Conservation (phyloP, 1,140 invertebrate species). For the Physella acuta region DNA sequence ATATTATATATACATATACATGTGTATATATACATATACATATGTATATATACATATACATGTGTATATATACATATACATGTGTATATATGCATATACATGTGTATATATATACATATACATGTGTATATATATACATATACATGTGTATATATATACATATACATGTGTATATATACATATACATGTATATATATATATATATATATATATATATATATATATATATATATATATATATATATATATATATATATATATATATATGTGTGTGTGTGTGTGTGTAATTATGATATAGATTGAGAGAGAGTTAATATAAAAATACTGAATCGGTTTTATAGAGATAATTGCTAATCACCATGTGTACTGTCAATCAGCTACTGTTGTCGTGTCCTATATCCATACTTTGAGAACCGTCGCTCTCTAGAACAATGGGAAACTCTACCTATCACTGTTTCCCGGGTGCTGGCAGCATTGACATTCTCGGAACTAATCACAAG, state of each 20-base stretch:
- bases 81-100: conserved; percentile 9
- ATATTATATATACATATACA: too few species aligned
- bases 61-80: conserved; percentile 18
- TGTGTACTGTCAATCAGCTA: too few species aligned
- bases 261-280: conserved; percentile 2
- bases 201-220: conserved; percentile 7
- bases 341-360: too few species aligned
- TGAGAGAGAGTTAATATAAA: too few species aligned
- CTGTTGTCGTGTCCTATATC: too few species aligned
- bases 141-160: background rate
- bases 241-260: background rate
- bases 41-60: conserved; percentile 15
- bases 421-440: too few species aligned
- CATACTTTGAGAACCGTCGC: too few species aligned
- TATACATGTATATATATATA: conserved; percentile 5
- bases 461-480: too few species aligned
- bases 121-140: conserved; percentile 1
- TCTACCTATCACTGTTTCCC: too few species aligned
- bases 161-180: conserved; percentile 1
- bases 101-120: conserved; percentile 14
- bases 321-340: too few species aligned
- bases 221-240: conserved; percentile 7
- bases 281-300: background rate
- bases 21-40: background rate
- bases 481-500: too few species aligned